These are phyloP conservation scores for Cheilosia pagana DNA, from an alignment of 2,888 invertebrate species.

Conservation along the genomic window DNA sequence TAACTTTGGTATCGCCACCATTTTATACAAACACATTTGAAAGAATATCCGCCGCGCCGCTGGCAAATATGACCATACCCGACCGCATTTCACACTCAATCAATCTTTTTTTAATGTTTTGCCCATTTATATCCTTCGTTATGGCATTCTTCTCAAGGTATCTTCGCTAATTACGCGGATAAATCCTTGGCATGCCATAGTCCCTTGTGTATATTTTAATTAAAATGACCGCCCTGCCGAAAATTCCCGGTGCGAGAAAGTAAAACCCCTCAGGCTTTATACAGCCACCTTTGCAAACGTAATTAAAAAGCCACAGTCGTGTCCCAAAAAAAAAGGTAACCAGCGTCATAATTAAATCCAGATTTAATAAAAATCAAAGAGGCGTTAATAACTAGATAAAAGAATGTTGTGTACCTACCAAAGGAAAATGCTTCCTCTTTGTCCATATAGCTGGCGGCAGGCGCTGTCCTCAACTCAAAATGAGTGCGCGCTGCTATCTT, in stretches of 20 bases:
- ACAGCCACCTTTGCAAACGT: constrained; percentile 58
- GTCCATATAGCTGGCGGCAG: constrained; percentile 44
- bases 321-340: constrained; percentile 62
- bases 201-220: constrained; percentile 60
- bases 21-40: not conserved
- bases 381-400: constrained; percentile 70
- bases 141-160: not conserved
- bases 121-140: not conserved
- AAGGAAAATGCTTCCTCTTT: constrained; percentile 25
- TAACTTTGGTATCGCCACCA: too few species aligned
- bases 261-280: constrained; percentile 40
- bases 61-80: too few species aligned
- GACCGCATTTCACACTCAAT: constrained; percentile 32
- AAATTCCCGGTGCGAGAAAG: constrained; percentile 18
- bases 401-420: constrained; percentile 8
- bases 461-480: not conserved
- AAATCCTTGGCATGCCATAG: constrained; percentile 14
- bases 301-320: constrained; percentile 68
- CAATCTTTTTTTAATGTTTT: constrained; percentile 8
- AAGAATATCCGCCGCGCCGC: not conserved
- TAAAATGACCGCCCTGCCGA: constrained; percentile 54
- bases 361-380: constrained; percentile 74
- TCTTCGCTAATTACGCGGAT: constrained; percentile 15
- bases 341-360: constrained; percentile 73
- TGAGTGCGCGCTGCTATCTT: not conserved